Evolutionary conservation across 2,888 invertebrate species (phyloP), one percentile per base, ranked within the genome.

Genomic region (Mongoloraphidia duomilia): DNA sequence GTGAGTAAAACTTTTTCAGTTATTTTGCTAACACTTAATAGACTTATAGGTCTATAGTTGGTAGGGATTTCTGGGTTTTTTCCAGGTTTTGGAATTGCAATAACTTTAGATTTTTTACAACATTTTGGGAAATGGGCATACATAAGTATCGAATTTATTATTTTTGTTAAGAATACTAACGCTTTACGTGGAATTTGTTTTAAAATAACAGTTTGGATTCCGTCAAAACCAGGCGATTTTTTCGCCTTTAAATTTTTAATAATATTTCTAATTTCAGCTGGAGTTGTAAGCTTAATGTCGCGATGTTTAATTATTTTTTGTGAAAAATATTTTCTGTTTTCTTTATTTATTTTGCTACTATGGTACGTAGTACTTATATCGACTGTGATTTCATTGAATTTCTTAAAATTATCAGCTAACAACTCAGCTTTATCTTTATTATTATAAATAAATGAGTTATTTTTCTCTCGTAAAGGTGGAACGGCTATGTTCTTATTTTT

Each of bases 41-140:
- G 53, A n/a, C 56, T 55, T 9, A 62, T 60, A 1, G 59, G 58
- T 11, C 59, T 45, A 44, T 58, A 58, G 37, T 52, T 57, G 33
- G 34, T 41, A 8, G 57, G 54, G 43, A 49, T 42, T 11, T 14
- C 35, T 8, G 4, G 42, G 12, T 49, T 45, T 44, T 52, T 51
- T 13, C 40, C 34, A 10, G 53, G 46, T 51, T 52, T 54, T 1
- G 49, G 50, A 2, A 53, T 41, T 2, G 46, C 13, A 9, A 54
- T 52, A 10, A 54, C 36, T 2, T 37, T 35, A 9, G 54, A 50
- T n/a, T 43, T 40, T 45, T 54, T 53, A 49, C 54, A 55, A 5
- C 5, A 11, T 1, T 13, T 14, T 11, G 53, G 52, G 43, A 54
- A 54, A 36, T 54, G 41, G 38, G 48, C 47, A 2, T 44, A 37